These are phyloP conservation scores for Drosophila ambigua DNA, from an alignment of 1,140 invertebrate genomes.

Conservation along the genomic window DNA sequence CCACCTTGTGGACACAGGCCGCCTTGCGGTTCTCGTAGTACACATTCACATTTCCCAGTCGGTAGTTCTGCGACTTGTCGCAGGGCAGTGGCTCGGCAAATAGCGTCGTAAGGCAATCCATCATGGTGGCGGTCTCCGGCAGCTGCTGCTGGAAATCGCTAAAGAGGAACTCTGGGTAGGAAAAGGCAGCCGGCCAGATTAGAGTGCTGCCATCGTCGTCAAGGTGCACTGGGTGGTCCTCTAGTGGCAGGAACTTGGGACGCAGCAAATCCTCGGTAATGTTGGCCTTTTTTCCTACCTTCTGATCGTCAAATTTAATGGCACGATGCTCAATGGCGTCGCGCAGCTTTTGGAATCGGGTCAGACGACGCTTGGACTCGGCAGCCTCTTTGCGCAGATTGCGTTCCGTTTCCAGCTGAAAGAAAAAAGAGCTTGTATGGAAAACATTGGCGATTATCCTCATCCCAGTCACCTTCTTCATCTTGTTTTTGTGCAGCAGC, in stretches of 20 bases:
- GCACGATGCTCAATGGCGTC: conserved; percentile 85
- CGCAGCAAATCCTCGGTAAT: conserved; percentile 83
- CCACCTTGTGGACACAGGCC: conserved; percentile 87
- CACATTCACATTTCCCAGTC: conserved; percentile 87
- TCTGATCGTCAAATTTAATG: conserved; percentile 85
- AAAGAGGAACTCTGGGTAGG: conserved; percentile 91
- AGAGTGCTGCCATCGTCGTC: conserved; percentile 85
- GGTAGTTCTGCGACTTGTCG: conserved; percentile 90
- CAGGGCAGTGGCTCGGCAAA: conserved; percentile 90
- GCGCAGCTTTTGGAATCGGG: conserved; percentile 83
- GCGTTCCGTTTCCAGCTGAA: conserved; percentile 85
- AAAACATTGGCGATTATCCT: neutral
- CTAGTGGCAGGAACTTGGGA: conserved; percentile 81
- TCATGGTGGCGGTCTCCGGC: conserved; percentile 89
- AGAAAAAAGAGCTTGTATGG: neutral
- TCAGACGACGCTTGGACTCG: conserved; percentile 84
- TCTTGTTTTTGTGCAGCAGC: conserved; percentile 86
- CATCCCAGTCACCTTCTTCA: conserved; percentile 80
- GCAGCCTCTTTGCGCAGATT: conserved; percentile 86
- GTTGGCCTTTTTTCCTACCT: conserved; percentile 65
- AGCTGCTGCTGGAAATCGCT: conserved; percentile 91
- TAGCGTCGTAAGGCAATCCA: conserved; percentile 89
- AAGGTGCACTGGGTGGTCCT: conserved; percentile 72
- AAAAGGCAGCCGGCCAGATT: conserved; percentile 92
- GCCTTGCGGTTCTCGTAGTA: conserved; percentile 92